Evolutionary conservation across 2,888 invertebrate species (phyloP), one percentile per base, ranked within the genome.

Genomic region (Yponomeuta sedellus): DNA sequence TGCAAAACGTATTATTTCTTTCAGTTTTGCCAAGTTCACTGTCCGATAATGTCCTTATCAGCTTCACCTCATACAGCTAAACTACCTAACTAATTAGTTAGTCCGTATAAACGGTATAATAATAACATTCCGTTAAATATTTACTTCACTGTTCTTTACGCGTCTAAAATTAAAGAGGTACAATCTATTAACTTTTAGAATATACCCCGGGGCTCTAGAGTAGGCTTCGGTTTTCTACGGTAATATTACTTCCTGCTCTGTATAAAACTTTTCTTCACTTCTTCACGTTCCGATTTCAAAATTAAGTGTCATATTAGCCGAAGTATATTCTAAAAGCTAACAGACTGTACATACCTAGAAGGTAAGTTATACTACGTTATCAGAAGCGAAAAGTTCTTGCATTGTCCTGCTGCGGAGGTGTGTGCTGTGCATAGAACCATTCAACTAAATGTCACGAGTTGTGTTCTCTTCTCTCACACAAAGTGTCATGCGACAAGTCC

Each of bases 381-480:
- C 44, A 16, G 16, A 52, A 52, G 44, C 16, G 12, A 16, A 52
- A 52, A 52, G 44, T 52, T 52, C 44, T 44, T 10, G 44, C 44
- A 52, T 52, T 52, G 44, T 52, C 44, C 44, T 16, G 12, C 44
- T 3, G 16, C 12, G 44, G 44, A 52, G 16, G 16, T 12, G 16
- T 52, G 44, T 52, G 4, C 44, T 16, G 44, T 52, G 44, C 44
- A 16, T 52, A 52, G 12, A 52, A 78, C 76, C 76, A 76, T 59
- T 59, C 59, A 20, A 59, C 12, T 20, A 59, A 78, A 81, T 80
- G 77, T 77, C 80, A 77, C 68, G 70, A 63, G 66, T 67, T 72
- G 16, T 52, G 44, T 52, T 52, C 16, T 52, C 44, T 52, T 68
- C 70, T 66, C 67, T 71, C 73, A 73, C 74, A 77, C 77, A 77